Evolutionary conservation across 2,888 invertebrate species (phyloP), one percentile per base, ranked within the genome.

Genomic region (Morpho deidamia): DNA sequence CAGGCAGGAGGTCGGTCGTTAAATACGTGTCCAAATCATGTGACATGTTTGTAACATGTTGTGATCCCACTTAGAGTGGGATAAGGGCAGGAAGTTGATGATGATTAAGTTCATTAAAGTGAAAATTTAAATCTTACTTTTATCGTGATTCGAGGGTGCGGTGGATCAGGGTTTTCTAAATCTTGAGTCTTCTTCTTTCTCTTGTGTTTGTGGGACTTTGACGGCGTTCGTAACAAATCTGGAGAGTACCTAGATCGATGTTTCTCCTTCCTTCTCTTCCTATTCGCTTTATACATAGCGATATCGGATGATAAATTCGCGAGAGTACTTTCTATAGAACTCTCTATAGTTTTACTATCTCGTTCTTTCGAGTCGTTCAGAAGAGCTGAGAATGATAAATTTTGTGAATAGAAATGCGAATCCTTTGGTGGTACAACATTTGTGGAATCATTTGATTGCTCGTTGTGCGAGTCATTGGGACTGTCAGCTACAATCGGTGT

Each of bases 151-250:
- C 95, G 92, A 32, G 95, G 94, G 78, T 93, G 94, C 23, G 92
- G 92, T 48, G 72, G 69, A 2, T 90, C 83, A 1, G 89, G 89
- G 64, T 91, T 87, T 56, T 89, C 88, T 58, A 92, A 80, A 68
- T 94, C 94, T 56, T 94, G 90, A 58, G 92, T 93, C 81, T 95
- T 95, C 91, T 94, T 94, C 90, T 95, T 95, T 60, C 95, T 91
- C 71, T 95, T 95, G 40, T 95, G 91, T 72, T 95, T 95, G 67
- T 95, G 94, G 59, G 95, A 94, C 69, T 94, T 95, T 1, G 91
- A 92, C 1, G 93, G 92, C 2, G 92, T 91, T 32, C 92, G 91
- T 60, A 92, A 76, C 14, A 92, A 80, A 70, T 94, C 94, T 0
- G 94, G 94, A 0, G 94, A 94, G 68, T 95, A 95, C 58, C 94